Evolutionary conservation across 2,888 invertebrate genomes (phyloP).

Genomic region (Mystacides longicornis): DNA sequence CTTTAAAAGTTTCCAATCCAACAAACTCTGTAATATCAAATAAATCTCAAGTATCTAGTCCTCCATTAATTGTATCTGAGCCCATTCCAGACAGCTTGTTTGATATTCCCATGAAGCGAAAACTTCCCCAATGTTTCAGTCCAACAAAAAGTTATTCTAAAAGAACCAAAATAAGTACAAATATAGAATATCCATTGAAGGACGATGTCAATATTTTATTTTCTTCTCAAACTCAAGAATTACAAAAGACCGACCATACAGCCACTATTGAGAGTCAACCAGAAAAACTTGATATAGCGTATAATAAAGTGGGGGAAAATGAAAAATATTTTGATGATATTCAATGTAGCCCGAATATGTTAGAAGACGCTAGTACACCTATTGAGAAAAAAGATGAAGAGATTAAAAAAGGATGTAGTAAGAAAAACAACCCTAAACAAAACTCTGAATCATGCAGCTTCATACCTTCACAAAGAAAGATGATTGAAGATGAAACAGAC

Average conservation of each 20-base stretch:
- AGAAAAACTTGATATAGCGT: constrained; percentile 29
- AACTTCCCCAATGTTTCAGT: background rate
- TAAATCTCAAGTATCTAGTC: background rate
- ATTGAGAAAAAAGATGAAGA: background rate
- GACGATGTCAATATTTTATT: background rate
- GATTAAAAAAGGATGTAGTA: background rate
- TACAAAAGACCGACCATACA: background rate
- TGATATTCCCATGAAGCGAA: background rate
- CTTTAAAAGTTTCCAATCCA: no score
- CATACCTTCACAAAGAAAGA: background rate
- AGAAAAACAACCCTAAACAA: background rate
- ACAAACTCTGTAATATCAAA: no score
- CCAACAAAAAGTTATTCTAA: background rate
- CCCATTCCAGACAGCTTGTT: background rate
- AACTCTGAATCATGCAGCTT: background rate
- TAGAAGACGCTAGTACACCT: background rate
- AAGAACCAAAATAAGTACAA: background rate
- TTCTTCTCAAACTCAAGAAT: background rate
- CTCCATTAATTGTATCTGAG: background rate
- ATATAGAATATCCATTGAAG: background rate
- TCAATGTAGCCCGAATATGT: constrained; percentile 37
- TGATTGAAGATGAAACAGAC: constrained; percentile 10
- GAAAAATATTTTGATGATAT: constrained; percentile 43
- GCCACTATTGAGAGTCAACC: background rate
- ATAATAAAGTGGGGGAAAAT: constrained; percentile 39